Conservation (phyloP, 2,797 vertebrate genomes). For the Euphonia xanthogaster region DNA sequence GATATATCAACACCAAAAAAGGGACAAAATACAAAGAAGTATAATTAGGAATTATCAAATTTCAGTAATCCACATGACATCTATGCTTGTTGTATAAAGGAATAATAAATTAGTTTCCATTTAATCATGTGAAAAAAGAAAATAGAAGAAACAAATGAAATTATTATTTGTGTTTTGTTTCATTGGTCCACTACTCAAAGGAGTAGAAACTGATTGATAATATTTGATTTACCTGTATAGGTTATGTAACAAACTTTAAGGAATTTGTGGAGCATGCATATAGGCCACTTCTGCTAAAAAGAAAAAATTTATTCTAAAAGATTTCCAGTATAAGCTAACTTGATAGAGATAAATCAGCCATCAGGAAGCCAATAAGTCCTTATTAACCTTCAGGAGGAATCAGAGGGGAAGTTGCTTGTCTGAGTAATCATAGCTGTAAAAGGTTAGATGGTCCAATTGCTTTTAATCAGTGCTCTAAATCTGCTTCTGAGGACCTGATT, state of each 20-base stretch:
- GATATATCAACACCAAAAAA: neutral
- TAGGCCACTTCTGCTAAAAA: neutral
- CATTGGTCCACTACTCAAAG: neutral
- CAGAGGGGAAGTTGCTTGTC: neutral
- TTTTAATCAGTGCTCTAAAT: neutral
- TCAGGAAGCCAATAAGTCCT: neutral
- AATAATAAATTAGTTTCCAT: neutral
- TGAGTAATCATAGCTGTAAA: neutral
- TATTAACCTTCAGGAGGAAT: neutral
- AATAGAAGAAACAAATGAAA: neutral
- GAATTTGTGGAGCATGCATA: neutral
- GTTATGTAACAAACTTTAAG: neutral
- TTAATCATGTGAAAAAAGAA: neutral
- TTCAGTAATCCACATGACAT: neutral
- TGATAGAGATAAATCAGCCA: neutral
- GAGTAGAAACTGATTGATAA: neutral
- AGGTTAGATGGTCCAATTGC: neutral
- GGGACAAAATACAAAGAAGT: neutral
- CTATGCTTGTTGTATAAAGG: neutral
- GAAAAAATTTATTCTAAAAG: neutral
- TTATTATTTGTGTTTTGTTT: neutral
- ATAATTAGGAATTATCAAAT: neutral
- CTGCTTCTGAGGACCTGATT: neutral
- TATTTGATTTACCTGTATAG: neutral
- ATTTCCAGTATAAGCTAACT: neutral